phyloP scores from a whole-genome alignment of 2,113 vertebrate genomes.

The Odobenus rosmarus region DNA sequence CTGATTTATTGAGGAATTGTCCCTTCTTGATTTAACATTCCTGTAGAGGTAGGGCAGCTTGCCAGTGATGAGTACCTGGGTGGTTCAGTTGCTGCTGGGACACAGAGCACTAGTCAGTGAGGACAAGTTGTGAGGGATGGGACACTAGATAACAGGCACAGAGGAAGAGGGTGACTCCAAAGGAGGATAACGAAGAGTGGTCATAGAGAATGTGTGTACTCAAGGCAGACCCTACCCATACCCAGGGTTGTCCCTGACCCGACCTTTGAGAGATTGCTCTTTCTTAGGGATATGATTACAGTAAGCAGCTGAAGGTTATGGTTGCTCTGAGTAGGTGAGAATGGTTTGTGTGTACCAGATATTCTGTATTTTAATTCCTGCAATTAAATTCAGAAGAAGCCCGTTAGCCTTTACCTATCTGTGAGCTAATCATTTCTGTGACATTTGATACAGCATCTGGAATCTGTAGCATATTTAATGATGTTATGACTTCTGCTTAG shows the following conservation, averaged over 20 bases:
- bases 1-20: not conserved
- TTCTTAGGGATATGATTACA: not conserved
- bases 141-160: not conserved
- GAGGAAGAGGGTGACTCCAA: not conserved
- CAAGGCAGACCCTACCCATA: not conserved
- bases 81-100: not conserved
- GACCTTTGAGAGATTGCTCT: not conserved
- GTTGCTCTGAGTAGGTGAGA: not conserved
- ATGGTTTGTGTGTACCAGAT: conserved; percentile 24
- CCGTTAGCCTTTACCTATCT: conserved; percentile 54
- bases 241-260: not conserved
- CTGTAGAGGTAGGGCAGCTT: not conserved
- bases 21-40: not conserved
- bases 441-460: conserved; percentile 51
- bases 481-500: conserved; percentile 51
- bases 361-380: conserved; percentile 64
- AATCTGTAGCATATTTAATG: conserved; percentile 75
- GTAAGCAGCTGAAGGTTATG: not conserved
- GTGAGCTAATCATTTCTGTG: conserved; percentile 68
- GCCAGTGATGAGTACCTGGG: not conserved
- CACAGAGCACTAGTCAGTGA: not conserved
- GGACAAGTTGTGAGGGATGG: not conserved
- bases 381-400: conserved; percentile 57
- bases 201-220: not conserved
- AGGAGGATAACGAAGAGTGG: not conserved